Evolutionary conservation across 2,888 invertebrate species (phyloP), one percentile per base, ranked within the genome.

Genomic region (Siphonodentalium dalli): DNA sequence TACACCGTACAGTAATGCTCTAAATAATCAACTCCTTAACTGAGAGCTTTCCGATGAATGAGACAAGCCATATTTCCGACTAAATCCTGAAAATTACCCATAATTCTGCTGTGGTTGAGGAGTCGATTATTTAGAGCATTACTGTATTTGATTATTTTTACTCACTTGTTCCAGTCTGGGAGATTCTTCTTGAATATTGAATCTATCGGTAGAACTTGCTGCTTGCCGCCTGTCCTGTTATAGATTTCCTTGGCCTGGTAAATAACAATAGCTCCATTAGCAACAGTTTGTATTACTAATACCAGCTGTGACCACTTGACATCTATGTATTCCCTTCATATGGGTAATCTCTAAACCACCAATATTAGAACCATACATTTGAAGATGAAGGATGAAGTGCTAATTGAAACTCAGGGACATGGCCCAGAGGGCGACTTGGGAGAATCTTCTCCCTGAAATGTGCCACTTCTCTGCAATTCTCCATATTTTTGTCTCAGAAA

Each of bases 91-190:
- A n/a, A n/a, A n/a, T n/a, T n/a, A n/a, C n/a, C n/a, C n/a, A n/a
- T n/a, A n/a, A n/a, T n/a, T n/a, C n/a, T n/a, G n/a, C n/a, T n/a
- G n/a, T n/a, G n/a, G n/a, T n/a, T n/a, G n/a, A n/a, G n/a, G n/a
- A n/a, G n/a, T n/a, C n/a, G n/a, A n/a, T n/a, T n/a, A n/a, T n/a
- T n/a, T n/a, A n/a, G n/a, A n/a, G n/a, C n/a, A n/a, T n/a, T n/a
- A n/a, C n/a, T n/a, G n/a, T n/a, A n/a, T n/a, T n/a, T n/a, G n/a
- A n/a, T n/a, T n/a, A n/a, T n/a, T n/a, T n/a, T n/a, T 18, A 62
- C 73, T 67, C 61, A 79, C 79, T 80, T 80, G 34, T 68, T 67
- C 80, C 80, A 81, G 44, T 79, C 81, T 34, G 81, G 79, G n/a
- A 81, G 65, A 46, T 72, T 79, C 56, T 78, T 79, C 53, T 68